Evolutionary conservation across 2,888 invertebrate species (phyloP).

Genomic region (Cynaeus angustus): DNA sequence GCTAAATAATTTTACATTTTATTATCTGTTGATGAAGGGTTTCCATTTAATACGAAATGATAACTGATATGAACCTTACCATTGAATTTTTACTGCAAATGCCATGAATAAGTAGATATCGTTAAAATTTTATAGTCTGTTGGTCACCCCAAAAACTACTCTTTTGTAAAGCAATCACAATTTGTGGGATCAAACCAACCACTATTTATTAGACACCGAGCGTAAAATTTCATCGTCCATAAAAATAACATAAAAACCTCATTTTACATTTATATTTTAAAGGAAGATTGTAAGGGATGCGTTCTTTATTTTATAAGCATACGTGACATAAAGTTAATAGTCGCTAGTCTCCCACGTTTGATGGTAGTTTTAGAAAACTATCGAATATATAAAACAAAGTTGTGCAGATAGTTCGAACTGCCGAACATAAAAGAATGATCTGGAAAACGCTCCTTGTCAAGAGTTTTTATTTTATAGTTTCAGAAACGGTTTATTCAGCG

Average conservation of each 20-base stretch:
- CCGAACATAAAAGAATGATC: neutral
- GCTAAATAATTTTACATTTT: too few species aligned
- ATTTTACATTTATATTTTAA: conserved; percentile 20
- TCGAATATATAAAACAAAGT: conserved; percentile 5
- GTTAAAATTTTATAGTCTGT: conserved; percentile 38
- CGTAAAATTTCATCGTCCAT: conserved; percentile 8
- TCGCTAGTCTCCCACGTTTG: neutral
- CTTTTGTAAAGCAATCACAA: conserved; percentile 18
- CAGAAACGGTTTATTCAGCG: conserved; percentile 4
- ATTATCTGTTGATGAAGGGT: too few species aligned
- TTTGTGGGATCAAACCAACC: conserved; percentile 16
- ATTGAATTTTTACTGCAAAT: too few species aligned
- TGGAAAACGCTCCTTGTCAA: too few species aligned
- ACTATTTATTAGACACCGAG: conserved; percentile 14
- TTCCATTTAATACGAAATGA: too few species aligned
- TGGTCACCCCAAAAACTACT: conserved; percentile 28
- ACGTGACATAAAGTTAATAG: neutral
- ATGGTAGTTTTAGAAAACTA: neutral
- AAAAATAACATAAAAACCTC: conserved; percentile 8
- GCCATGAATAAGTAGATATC: conserved; percentile 21
- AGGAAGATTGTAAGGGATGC: conserved; percentile 1
- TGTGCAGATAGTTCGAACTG: conserved; percentile 1
- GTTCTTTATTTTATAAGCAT: conserved; percentile 7
- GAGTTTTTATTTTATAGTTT: conserved; percentile 3
- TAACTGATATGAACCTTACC: too few species aligned